Conservation (phyloP, 2,888 invertebrate genomes). For the Melieria picta region DNA sequence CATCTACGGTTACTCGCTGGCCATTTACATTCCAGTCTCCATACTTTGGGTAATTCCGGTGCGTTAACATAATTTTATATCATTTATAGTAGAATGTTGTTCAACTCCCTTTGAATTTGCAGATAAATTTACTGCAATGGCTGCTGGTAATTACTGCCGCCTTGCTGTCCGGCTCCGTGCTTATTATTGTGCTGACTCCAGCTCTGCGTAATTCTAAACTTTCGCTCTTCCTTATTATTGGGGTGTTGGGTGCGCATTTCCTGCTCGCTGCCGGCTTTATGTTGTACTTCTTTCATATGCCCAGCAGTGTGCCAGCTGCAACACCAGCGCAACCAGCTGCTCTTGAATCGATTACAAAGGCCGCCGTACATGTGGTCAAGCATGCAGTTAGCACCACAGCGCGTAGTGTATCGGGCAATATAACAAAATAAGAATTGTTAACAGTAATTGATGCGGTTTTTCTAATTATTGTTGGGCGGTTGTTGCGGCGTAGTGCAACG, state of each 20-base stretch:
- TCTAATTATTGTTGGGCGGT: too few species aligned
- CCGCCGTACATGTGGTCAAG: conserved; percentile 23
- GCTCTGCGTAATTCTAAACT: conserved; percentile 75
- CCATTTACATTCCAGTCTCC: conserved; percentile 93
- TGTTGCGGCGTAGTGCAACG: too few species aligned
- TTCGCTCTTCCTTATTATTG: conserved; percentile 72
- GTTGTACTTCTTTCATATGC: conserved; percentile 81
- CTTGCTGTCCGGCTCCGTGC: conserved; percentile 84
- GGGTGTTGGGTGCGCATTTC: conserved; percentile 81
- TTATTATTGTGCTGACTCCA: conserved; percentile 84
- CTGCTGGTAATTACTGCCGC: conserved; percentile 83
- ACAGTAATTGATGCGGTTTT: too few species aligned
- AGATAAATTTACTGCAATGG: conserved; percentile 85
- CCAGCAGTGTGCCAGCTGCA: conserved; percentile 49
- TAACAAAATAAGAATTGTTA: neutral
- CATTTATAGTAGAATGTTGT: neutral
- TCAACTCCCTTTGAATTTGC: neutral
- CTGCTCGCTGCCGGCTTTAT: conserved; percentile 88
- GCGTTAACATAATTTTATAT: conserved; percentile 27
- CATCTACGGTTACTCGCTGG: conserved; percentile 93
- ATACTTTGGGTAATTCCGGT: conserved; percentile 91
- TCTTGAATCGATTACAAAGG: conserved; percentile 33
- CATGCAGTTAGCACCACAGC: neutral
- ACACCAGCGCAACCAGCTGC: conserved; percentile 1
- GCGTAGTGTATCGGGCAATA: conserved; percentile 23